Evolutionary conservation across 2,113 vertebrate species (phyloP).

Genomic region (Pholis gunnellus): DNA sequence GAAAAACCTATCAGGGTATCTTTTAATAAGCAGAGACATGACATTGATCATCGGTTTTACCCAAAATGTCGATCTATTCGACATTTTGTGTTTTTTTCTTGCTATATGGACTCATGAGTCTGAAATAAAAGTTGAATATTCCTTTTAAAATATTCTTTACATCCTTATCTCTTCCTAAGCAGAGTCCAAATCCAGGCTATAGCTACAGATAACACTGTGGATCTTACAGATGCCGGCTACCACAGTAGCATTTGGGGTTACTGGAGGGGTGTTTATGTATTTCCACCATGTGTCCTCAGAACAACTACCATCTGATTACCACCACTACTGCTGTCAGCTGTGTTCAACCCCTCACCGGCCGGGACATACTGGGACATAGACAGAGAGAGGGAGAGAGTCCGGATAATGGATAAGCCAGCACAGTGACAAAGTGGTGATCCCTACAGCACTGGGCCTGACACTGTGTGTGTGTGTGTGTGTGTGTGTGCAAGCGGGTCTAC

Average conservation of each 20-base stretch:
- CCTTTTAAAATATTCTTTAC: not conserved
- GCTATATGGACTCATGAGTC: too few relatives aligned
- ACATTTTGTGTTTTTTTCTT: too few relatives aligned
- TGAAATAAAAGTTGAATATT: too few relatives aligned
- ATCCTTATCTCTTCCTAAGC: not conserved
- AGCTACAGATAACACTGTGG: not conserved
- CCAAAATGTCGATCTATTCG: not conserved
- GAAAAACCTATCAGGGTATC: not conserved
- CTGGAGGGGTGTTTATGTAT: conserved; percentile 35
- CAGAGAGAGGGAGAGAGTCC: conserved; percentile 34
- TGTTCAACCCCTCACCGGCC: conserved; percentile 32
- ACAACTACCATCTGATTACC: conserved; percentile 56
- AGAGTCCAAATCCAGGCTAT: not conserved
- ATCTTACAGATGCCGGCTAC: not conserved
- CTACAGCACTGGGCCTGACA: conserved; percentile 34
- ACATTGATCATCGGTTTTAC: not conserved
- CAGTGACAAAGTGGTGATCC: conserved; percentile 74
- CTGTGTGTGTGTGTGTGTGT: conserved; percentile 11
- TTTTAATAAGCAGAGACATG: not conserved
- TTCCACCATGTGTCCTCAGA: conserved; percentile 41
- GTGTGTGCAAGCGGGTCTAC: conserved; percentile 27
- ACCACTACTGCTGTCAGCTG: conserved; percentile 54
- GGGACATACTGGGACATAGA: conserved; percentile 49
- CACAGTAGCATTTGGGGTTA: conserved; percentile 1
- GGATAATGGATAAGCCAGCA: conserved; percentile 71